Conservation (phyloP, 2,113 vertebrate species). For the Chelonoidis abingdonii region DNA sequence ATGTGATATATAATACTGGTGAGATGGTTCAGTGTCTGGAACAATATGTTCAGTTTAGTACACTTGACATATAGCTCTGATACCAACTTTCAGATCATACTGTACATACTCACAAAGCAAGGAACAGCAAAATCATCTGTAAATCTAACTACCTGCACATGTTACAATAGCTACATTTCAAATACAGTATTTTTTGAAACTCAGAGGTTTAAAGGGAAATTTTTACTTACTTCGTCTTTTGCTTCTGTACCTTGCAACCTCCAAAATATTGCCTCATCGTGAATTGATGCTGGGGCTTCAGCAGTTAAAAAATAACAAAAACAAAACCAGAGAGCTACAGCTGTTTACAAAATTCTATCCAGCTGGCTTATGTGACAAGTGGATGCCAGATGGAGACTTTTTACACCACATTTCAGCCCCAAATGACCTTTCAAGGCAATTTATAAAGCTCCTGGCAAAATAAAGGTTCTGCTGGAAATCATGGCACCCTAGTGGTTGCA, state of each 20-base stretch:
- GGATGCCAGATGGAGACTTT: not conserved
- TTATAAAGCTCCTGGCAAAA: not conserved
- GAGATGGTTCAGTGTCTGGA: not conserved
- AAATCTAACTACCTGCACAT: not conserved
- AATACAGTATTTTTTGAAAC: not conserved
- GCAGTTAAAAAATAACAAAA: not conserved
- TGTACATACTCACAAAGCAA: not conserved
- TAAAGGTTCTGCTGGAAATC: not conserved
- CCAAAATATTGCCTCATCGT: not conserved
- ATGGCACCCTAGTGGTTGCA: not conserved
- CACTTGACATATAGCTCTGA: not conserved
- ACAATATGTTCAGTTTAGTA: not conserved
- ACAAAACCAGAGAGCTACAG: not conserved
- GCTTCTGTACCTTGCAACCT: not conserved
- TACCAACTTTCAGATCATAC: not conserved
- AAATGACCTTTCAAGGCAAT: not conserved
- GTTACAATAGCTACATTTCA: not conserved
- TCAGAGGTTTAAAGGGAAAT: not conserved
- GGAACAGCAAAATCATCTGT: not conserved
- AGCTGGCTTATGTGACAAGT: not conserved
- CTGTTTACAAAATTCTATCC: conserved; percentile 17
- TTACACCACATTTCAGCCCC: not conserved
- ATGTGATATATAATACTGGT: not conserved
- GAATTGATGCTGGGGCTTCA: not conserved
- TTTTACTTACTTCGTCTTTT: not conserved